Percentiles rank a stretch among this genome's conserved stretches.
Evolutionary conservation across 2,113 vertebrate species (phyloP).

Genomic region (Urocolius indicus): DNA sequence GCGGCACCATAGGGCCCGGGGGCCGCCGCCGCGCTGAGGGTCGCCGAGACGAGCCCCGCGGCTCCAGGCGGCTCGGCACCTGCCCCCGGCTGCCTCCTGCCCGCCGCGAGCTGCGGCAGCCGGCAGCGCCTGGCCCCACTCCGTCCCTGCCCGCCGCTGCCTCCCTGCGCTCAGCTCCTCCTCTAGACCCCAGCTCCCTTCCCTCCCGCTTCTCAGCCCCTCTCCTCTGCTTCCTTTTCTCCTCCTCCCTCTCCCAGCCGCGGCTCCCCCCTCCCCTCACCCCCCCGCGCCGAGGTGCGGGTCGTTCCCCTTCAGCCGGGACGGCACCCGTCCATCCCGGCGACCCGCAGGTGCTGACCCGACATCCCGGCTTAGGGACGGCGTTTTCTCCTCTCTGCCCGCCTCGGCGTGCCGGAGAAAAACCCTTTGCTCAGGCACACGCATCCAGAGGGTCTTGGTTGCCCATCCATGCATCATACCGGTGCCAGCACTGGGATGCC

Average conservation of each 20-base stretch:
- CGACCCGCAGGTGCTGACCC: neutral
- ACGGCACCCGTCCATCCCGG: neutral
- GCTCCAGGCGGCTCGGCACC: neutral
- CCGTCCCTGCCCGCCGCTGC: neutral
- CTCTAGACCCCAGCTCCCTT: conserved; percentile 10
- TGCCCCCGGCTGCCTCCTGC: neutral
- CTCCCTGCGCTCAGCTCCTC: neutral
- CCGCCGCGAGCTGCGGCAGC: neutral
- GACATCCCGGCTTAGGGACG: rapidly evolving
- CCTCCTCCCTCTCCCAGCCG: neutral
- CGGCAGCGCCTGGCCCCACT: neutral
- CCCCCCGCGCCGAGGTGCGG: neutral
- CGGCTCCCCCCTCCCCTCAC: neutral
- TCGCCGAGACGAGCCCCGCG: neutral
- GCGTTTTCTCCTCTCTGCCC: neutral
- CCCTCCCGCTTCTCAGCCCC: neutral
- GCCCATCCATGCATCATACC: neutral
- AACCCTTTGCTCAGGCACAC: rapidly evolving
- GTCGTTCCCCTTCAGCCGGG: neutral
- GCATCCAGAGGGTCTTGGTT: neutral
- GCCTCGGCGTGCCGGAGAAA: neutral
- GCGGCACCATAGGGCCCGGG: neutral
- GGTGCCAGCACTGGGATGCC: neutral
- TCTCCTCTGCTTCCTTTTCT: neutral
- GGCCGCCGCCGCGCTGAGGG: neutral